These are phyloP conservation scores for Rhyacophila brunnea DNA, from an alignment of 1,140 invertebrate species.

Conservation along the genomic window DNA sequence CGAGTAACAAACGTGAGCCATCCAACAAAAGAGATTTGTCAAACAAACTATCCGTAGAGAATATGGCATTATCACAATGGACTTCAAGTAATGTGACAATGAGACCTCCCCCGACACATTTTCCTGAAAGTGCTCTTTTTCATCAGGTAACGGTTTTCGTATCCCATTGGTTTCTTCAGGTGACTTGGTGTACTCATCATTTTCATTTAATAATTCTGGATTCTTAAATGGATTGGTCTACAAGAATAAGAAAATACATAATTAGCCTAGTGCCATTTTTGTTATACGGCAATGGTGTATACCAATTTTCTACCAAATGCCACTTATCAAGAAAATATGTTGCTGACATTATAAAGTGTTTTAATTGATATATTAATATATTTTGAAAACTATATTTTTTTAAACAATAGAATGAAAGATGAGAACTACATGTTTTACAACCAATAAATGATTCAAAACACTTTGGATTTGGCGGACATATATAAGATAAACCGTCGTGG, in stretches of 20 bases:
- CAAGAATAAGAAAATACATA: background rate
- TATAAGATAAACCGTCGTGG: no score
- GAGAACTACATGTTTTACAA: no score
- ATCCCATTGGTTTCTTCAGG: background rate
- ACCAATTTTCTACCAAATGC: no score
- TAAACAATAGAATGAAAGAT: no score
- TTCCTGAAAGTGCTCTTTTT: background rate
- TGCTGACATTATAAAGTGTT: no score
- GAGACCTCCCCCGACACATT: slow-evolving; percentile 46
- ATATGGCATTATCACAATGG: slow-evolving; percentile 86
- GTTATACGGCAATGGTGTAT: no score
- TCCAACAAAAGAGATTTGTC: slow-evolving; percentile 97
- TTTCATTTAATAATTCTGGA: slow-evolving; percentile 13
- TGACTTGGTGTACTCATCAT: background rate
- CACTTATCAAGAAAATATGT: no score
- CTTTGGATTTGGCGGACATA: no score
- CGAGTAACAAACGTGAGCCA: slow-evolving; percentile 95
- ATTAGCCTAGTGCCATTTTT: no score
- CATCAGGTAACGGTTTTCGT: background rate
- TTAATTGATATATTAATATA: no score
- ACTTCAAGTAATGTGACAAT: slow-evolving; percentile 76
- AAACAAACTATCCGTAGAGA: slow-evolving; percentile 85
- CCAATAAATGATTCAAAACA: no score
- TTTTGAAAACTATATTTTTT: no score
- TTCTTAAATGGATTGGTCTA: slow-evolving; percentile 31